Percentiles rank a stretch among this genome's conserved stretches.
Conservation (phyloP, 2,797 vertebrate genomes). For the Lepilemur ruficaudatus region DNA sequence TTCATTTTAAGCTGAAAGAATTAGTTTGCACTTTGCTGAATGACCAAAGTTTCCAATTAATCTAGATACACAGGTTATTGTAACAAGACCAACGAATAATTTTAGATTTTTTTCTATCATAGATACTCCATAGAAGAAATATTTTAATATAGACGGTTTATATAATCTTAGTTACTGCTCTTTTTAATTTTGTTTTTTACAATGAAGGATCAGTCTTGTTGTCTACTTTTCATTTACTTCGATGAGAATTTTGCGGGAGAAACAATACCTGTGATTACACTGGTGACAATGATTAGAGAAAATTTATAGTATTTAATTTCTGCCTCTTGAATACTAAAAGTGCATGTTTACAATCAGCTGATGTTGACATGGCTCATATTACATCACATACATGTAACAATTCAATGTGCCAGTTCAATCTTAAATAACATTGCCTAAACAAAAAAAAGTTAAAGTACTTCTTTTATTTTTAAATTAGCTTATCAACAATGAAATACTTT, state of each 20-base stretch:
- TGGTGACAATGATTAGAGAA: background rate
- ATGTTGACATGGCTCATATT: too few relatives aligned
- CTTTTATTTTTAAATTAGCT: background rate
- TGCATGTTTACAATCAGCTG: background rate
- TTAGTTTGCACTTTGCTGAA: background rate
- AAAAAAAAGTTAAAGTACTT: background rate
- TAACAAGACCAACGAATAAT: background rate
- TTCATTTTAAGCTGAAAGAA: background rate
- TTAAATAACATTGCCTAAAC: background rate
- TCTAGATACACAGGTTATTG: background rate
- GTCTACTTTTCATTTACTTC: background rate
- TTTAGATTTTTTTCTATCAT: background rate
- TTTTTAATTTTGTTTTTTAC: background rate
- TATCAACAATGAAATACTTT: background rate
- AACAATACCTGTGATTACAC: constrained; percentile 16
- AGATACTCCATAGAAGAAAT: background rate
- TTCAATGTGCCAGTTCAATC: background rate
- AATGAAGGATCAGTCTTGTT: background rate
- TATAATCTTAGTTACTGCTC: background rate
- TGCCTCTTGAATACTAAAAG: background rate
- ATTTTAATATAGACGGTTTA: background rate
- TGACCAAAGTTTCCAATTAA: background rate
- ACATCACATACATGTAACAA: background rate
- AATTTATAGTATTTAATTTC: background rate
- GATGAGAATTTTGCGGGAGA: background rate